Evolutionary conservation across 2,797 vertebrate species (phyloP), one percentile per base, ranked within the genome.

Genomic region (Peromyscus attwateri): DNA sequence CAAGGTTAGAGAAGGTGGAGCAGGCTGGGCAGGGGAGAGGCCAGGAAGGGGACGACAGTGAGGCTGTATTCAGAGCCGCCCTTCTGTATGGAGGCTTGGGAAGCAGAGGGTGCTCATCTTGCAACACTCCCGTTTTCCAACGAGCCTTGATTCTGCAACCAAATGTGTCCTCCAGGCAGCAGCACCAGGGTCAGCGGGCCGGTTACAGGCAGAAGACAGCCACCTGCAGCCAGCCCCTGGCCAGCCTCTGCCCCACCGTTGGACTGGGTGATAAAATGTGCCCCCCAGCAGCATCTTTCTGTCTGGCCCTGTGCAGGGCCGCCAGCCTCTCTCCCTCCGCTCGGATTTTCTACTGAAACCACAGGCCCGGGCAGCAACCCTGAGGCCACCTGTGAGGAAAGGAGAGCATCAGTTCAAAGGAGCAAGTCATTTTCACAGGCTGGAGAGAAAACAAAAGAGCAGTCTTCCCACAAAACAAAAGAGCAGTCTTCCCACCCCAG

Each of bases 391-490:
- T n/a, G 3, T 46, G 31, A 25, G 62, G 21, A 0, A 13, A 94
- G 1, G 68, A 13, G 85, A 40, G 60, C 43, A 88, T 84, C 60
- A 46, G 70, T 96, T 97, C 93, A 96, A 96, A 97, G 94, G 31
- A 95, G 68, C 83, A 62, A 92, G 76, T 85, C 87, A 76, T 95
- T 80, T 94, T 71, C 91, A 79, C 85, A 76, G 93, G 89, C 7
- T 5, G 83, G 49, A 75, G 81, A 64, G 40, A 75, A 95, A n/a
- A n/a, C n/a, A n/a, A n/a, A n/a, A n/a, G n/a, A n/a, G n/a, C n/a
- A n/a, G n/a, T n/a, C n/a, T n/a, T n/a, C n/a, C n/a, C n/a, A n/a
- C n/a, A n/a, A n/a, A 81, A 87, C 92, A 82, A 80, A 95, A 95
- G 68, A 70, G 73, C 75, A 40, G 25, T 37, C 73, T 87, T 71